Percentiles rank a stretch among this genome's conserved stretches.
These are phyloP conservation scores for Ophioninae sp. DNA, from an alignment of 2,888 invertebrate species.

Conservation along the genomic window DNA sequence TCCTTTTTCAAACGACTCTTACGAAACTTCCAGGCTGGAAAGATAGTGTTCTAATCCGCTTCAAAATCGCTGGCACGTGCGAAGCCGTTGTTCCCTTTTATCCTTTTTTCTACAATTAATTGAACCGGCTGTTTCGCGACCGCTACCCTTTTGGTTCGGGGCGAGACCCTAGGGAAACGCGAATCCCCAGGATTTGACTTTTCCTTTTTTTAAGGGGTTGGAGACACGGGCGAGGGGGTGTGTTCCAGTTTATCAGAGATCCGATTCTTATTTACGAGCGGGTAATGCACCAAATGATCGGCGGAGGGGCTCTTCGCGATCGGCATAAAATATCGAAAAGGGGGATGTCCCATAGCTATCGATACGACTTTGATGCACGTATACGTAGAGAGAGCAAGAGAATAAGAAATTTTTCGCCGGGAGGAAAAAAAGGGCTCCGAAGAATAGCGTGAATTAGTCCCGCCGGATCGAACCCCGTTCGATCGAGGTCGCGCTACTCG, in stretches of 20 bases:
- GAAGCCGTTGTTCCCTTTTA: background rate
- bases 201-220: constrained; percentile 17
- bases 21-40: background rate
- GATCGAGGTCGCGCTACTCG: constrained; percentile 68
- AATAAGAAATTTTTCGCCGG: constrained; percentile 30
- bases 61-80: constrained; percentile 12
- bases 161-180: constrained; percentile 50
- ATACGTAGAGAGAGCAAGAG: background rate
- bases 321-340: constrained; percentile 49
- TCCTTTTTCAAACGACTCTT: background rate
- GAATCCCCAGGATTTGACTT: constrained; percentile 35
- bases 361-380: constrained; percentile 45
- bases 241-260: constrained; percentile 66
- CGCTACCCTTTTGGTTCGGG: constrained; percentile 40
- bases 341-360: constrained; percentile 23
- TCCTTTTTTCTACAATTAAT: constrained; percentile 45
- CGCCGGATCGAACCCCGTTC: constrained; percentile 70
- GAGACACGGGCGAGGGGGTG: constrained; percentile 50
- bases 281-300: constrained; percentile 59
- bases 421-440: constrained; percentile 66
- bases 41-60: background rate
- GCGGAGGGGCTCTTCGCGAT: constrained; percentile 39
- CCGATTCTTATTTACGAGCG: constrained; percentile 68
- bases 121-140: constrained; percentile 52
- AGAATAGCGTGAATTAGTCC: constrained; percentile 75